Evolutionary conservation across 2,797 vertebrate genomes (phyloP), one percentile per base, ranked within the genome.

Genomic region (Bradypus variegatus): DNA sequence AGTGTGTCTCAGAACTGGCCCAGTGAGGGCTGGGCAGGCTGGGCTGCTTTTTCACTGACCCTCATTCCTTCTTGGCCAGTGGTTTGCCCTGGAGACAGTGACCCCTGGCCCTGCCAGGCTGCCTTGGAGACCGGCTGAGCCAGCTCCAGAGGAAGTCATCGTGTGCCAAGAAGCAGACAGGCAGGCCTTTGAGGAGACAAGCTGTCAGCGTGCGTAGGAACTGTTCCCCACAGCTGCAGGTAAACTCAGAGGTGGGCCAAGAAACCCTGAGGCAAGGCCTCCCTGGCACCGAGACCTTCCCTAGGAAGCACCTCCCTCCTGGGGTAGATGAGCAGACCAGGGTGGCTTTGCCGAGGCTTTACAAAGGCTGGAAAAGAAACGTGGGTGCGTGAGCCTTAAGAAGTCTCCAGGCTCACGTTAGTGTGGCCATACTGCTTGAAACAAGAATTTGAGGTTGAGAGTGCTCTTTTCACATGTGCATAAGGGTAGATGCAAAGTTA

Each of bases 401-500:
- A 83, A 65, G 21, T n/a, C 53, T 76, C 29, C 3, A 2, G 48
- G 15, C 69, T 67, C 27, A 55, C 75, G 41, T 14, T 19, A 76
- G 60, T 1, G 5, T 7, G 21, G 45, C 60, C 48, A 21, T 45
- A 12, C 70, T 50, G 7, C 2, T 33, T 18, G 64, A 55, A 41
- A 65, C 70, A 14, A 41, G 15, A 53, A 29, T 10, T 15, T 19
- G 21, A 65, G 67, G 36, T 67, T 27, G 27, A 27, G 45, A 50
- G 33, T 2, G 11, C 55, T 38, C 1, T 0, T 16, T 1, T 6
- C 41, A 64, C 38, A 76, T 41, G 25, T n/a, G 55, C 8, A 0
- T n/a, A 41, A 41, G 45, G 15, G 7, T 12, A 41, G 55, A 79
- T 27, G 65, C 27, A 9, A 19, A 10, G 16, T 73, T 81, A 16